Evolutionary conservation across 1,140 invertebrate genomes (phyloP), one percentile per base, ranked within the genome.

Genomic region (Eupeodes corollae): DNA sequence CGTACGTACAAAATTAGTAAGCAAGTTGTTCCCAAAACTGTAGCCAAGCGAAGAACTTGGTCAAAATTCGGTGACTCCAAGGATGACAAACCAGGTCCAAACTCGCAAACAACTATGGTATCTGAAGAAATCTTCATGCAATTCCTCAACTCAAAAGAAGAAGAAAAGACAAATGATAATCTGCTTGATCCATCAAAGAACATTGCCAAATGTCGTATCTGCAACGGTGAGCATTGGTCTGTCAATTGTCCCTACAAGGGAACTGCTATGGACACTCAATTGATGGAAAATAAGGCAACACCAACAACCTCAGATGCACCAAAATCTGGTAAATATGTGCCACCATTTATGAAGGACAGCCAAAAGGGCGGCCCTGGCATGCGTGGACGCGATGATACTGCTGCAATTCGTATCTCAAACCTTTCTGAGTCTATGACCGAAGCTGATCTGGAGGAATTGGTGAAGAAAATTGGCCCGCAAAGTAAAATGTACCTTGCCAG

Each of bases 91-190:
- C 88, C 91, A 6, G 95, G 95, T 2, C 94, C 94, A 1, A 95
- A 98, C 70, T 89, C 94, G 18, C 83, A 92, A 1, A 99, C 93
- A 1, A 99, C 96, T 3, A 86, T 94, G 61, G 84, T 91, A 3
- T 84, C 86, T 50, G 96, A 99, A 77, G 94, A 98, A 73, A 88
- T 98, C 6, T 87, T 82, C 53, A 94, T 99, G 88, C 91, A 89
- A 55, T 91, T 88, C 57, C 79, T 91, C 33, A 86, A 86, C 2
- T 83, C 77, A 54, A 90, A 90, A 66, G 85, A 92, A 58, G 89
- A 92, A 52, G 83, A 85, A 46, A 68, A 90, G 53, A 77, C 80
- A 42, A 89, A 94, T 59, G 91, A 95, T 54, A 88, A 88, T 10
- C 45, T 63, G 34, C 34, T 67, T 26, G 59, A 64, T 52, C 57